phyloP scores from a whole-genome alignment of 2,888 invertebrate species.

The Parascotia fuliginaria region DNA sequence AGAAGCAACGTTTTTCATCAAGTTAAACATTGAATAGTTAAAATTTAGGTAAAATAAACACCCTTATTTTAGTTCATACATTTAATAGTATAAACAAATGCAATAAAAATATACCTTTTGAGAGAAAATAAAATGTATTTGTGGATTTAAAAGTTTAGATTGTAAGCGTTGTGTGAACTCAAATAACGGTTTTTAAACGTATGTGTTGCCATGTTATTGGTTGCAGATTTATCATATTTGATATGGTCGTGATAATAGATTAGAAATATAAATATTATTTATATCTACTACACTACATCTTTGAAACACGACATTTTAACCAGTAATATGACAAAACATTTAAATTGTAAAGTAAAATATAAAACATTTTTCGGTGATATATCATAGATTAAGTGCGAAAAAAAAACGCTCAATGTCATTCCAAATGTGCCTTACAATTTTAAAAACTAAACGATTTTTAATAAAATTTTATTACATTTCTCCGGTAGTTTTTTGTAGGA shows the following conservation, averaged over 20 bases:
- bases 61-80: slow-evolving; percentile 65
- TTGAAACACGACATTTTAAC: slow-evolving; percentile 60
- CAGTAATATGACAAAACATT: slow-evolving; percentile 47
- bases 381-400: slow-evolving; percentile 47
- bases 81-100: slow-evolving; percentile 57
- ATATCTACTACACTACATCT: slow-evolving; percentile 41
- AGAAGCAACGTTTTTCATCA: slow-evolving; percentile 33
- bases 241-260: slow-evolving; percentile 70
- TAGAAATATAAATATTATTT: slow-evolving; percentile 45
- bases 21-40: slow-evolving; percentile 51
- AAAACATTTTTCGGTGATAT: slow-evolving; percentile 55
- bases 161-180: slow-evolving; percentile 66
- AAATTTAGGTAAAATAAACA: slow-evolving; percentile 53
- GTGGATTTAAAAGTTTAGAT: slow-evolving; percentile 51
- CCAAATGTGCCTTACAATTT: slow-evolving; percentile 69
- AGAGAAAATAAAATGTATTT: slow-evolving; percentile 34
- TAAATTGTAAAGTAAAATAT: slow-evolving; percentile 34
- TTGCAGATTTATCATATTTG: slow-evolving; percentile 60
- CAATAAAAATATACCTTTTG: slow-evolving; percentile 54
- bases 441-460: slow-evolving; percentile 36
- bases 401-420: slow-evolving; percentile 78
- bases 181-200: slow-evolving; percentile 52
- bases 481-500: slow-evolving; percentile 53
- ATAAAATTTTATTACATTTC: slow-evolving; percentile 37
- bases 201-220: slow-evolving; percentile 81